Percentiles rank a stretch among this genome's conserved stretches.
phyloP scores from a whole-genome alignment of 2,888 invertebrate genomes.

The Axea sp. region DNA sequence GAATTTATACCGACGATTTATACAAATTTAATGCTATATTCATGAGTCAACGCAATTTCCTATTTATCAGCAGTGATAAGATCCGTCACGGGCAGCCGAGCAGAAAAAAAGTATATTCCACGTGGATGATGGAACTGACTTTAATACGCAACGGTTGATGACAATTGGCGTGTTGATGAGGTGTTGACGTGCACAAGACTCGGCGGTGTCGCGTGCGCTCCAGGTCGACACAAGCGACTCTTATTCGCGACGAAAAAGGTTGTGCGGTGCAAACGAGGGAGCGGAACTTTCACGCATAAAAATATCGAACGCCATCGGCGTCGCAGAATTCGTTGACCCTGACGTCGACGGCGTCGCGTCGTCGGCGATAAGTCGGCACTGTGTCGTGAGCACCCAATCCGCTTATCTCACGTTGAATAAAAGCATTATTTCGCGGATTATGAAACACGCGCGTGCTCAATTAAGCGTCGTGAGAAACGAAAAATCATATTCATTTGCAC shows the following conservation, averaged over 20 bases:
- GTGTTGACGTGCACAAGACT: conserved; percentile 23
- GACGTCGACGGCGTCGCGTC: conserved; percentile 54
- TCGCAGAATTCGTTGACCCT: conserved; percentile 59
- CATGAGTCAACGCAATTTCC: too few species aligned
- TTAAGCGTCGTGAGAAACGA: conserved; percentile 34
- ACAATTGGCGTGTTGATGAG: conserved; percentile 53
- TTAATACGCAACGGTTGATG: conserved; percentile 42
- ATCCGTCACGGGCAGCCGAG: conserved; percentile 32
- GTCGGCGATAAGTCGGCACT: conserved; percentile 50
- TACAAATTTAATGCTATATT: too few species aligned
- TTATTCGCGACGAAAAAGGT: neutral
- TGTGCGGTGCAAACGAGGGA: neutral
- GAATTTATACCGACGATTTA: too few species aligned
- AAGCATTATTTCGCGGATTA: conserved; percentile 40
- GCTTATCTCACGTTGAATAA: conserved; percentile 53
- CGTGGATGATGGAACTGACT: conserved; percentile 19
- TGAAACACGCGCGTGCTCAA: conserved; percentile 43
- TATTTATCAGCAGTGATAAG: too few species aligned
- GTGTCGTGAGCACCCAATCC: conserved; percentile 38
- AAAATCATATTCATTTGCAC: conserved; percentile 5
- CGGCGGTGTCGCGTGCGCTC: conserved; percentile 8
- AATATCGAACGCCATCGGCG: conserved; percentile 63
- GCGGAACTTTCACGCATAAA: conserved; percentile 19
- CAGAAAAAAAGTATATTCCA: conserved; percentile 24
- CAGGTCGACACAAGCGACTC: conserved; percentile 3